Percentiles rank a stretch among this genome's conserved stretches.
These are phyloP conservation scores for Pygocentrus nattereri DNA, from an alignment of 2,797 vertebrate species.

Conservation along the genomic window DNA sequence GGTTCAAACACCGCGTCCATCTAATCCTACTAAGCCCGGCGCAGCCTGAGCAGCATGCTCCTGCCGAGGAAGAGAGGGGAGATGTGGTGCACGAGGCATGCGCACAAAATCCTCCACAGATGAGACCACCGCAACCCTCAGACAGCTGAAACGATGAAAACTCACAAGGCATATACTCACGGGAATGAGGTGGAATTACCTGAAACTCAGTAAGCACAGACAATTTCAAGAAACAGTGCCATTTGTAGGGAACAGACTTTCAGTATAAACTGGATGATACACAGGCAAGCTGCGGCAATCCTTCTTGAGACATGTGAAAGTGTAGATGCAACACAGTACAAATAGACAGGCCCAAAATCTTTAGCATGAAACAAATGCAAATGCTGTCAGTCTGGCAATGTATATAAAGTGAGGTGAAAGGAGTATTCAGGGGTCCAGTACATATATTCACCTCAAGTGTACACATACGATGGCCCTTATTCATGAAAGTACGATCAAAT, in stretches of 20 bases:
- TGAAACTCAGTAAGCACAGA: not conserved
- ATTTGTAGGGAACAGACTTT: not conserved
- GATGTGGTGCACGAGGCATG: not conserved
- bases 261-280: not conserved
- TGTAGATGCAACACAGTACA: too few relatives aligned
- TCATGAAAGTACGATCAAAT: too few relatives aligned
- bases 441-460: too few relatives aligned
- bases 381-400: too few relatives aligned
- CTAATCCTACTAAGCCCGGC: not conserved
- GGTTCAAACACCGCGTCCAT: not conserved
- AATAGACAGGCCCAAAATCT: too few relatives aligned
- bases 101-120: not conserved
- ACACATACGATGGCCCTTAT: too few relatives aligned
- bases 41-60: not conserved
- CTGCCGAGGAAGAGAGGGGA: not conserved
- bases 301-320: too few relatives aligned
- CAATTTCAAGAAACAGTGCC: not conserved
- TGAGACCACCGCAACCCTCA: not conserved
- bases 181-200: not conserved
- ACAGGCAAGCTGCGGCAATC: too few relatives aligned
- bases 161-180: not conserved
- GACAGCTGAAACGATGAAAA: not conserved
- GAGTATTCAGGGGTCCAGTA: too few relatives aligned
- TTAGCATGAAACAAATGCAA: too few relatives aligned
- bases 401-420: too few relatives aligned